A percentile compares a stretch with the other conserved stretches of the same genome.
Conservation (phyloP, 2,113 vertebrate genomes). For the Melanocharis versteri region DNA sequence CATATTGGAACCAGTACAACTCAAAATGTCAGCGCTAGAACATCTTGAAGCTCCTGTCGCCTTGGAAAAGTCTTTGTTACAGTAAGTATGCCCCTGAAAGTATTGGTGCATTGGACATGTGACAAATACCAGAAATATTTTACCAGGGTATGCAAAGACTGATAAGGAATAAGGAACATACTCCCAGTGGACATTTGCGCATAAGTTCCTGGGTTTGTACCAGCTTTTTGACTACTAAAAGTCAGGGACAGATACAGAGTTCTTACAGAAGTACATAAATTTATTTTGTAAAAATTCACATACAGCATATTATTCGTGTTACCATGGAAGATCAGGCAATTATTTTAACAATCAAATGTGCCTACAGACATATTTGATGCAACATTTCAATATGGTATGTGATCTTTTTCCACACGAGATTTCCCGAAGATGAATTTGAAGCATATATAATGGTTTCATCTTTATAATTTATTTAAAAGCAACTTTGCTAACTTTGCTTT, state of each 20-base stretch:
- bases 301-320: neutral
- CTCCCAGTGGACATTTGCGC: neutral
- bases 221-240: neutral
- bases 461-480: neutral
- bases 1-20: accelerated
- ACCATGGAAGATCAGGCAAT: neutral
- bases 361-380: neutral
- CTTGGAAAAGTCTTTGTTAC: accelerated
- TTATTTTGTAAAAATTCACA: neutral
- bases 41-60: neutral
- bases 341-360: neutral
- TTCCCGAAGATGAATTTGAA: neutral
- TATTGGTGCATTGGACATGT: neutral
- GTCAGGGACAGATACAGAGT: neutral
- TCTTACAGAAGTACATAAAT: neutral
- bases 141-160: neutral
- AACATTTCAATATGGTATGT: neutral
- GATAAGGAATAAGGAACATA: neutral
- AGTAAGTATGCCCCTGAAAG: neutral
- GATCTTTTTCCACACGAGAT: neutral
- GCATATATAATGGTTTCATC: neutral
- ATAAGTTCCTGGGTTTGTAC: neutral
- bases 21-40: neutral
- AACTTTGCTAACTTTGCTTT: neutral
- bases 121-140: neutral